phyloP scores from a whole-genome alignment of 2,888 invertebrate genomes.

The Lasioglossum lativentre region DNA sequence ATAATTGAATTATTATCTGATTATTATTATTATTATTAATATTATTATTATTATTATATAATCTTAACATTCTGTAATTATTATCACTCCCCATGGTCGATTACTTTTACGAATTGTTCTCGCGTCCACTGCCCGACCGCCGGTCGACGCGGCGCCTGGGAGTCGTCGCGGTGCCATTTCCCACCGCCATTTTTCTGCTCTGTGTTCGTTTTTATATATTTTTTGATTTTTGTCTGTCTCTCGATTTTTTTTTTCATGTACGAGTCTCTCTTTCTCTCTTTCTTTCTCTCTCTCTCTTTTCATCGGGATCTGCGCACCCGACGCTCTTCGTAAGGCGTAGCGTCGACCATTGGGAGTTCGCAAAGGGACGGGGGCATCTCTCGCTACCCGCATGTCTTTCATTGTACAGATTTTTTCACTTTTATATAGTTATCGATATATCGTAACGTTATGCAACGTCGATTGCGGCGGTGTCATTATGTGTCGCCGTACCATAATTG shows the following conservation, averaged over 20 bases:
- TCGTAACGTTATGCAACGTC: constrained; percentile 79
- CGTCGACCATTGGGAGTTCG: constrained; percentile 76
- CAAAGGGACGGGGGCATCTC: constrained; percentile 83
- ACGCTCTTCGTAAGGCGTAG: constrained; percentile 71
- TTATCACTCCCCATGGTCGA: constrained; percentile 75
- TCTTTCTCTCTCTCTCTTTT: constrained; percentile 50
- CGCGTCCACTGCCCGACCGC: constrained; percentile 77
- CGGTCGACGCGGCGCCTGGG: constrained; percentile 66
- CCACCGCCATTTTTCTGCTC: neutral
- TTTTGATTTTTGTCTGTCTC: constrained; percentile 19
- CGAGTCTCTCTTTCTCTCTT: constrained; percentile 42
- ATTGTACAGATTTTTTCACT: constrained; percentile 85
- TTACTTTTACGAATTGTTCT: constrained; percentile 77
- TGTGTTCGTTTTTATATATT: neutral
- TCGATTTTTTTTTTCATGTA: neutral
- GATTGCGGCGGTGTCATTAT: constrained; percentile 78
- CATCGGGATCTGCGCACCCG: constrained; percentile 59
- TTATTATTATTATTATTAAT: constrained; percentile 64
- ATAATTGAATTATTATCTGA: constrained; percentile 66
- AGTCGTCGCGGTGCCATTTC: constrained; percentile 63
- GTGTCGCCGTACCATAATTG: constrained; percentile 82
- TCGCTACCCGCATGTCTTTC: constrained; percentile 85
- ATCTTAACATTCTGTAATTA: constrained; percentile 75
- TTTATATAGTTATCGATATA: constrained; percentile 83
- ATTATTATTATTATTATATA: constrained; percentile 68